phyloP scores from a whole-genome alignment of 2,113 vertebrate species.

The Callithrix jacchus region DNA sequence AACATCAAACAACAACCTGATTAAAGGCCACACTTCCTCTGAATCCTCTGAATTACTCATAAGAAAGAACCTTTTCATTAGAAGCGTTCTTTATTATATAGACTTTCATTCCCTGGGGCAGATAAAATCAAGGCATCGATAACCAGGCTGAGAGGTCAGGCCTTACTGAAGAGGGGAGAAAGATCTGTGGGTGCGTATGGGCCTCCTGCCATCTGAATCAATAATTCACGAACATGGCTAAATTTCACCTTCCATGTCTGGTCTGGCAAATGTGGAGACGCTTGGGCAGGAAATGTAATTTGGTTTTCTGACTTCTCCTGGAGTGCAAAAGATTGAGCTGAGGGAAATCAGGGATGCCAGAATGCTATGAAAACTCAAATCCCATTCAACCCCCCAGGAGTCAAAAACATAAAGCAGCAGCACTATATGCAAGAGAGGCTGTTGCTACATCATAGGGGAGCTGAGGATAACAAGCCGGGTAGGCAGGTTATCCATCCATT shows the following conservation, averaged over 20 bases:
- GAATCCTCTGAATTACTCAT: background rate
- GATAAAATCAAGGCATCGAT: background rate
- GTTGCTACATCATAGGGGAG: rapidly evolving
- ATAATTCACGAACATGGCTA: background rate
- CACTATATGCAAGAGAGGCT: too few relatives aligned
- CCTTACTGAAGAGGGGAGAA: background rate
- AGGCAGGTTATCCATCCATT: background rate
- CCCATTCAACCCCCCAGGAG: background rate
- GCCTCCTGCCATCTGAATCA: background rate
- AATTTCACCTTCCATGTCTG: background rate
- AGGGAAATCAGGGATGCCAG: background rate
- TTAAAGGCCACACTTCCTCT: background rate
- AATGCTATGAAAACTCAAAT: background rate
- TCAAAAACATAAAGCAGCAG: background rate
- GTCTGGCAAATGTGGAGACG: background rate
- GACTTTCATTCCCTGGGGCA: background rate
- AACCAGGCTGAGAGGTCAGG: too few relatives aligned
- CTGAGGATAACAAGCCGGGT: rapidly evolving
- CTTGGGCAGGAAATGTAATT: background rate
- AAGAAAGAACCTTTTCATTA: background rate
- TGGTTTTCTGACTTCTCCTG: background rate
- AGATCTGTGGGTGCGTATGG: rapidly evolving
- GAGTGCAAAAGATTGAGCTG: background rate
- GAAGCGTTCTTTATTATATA: background rate
- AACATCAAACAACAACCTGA: background rate